Conservation (phyloP, 2,797 vertebrate genomes). For the Pitangus sulphuratus region DNA sequence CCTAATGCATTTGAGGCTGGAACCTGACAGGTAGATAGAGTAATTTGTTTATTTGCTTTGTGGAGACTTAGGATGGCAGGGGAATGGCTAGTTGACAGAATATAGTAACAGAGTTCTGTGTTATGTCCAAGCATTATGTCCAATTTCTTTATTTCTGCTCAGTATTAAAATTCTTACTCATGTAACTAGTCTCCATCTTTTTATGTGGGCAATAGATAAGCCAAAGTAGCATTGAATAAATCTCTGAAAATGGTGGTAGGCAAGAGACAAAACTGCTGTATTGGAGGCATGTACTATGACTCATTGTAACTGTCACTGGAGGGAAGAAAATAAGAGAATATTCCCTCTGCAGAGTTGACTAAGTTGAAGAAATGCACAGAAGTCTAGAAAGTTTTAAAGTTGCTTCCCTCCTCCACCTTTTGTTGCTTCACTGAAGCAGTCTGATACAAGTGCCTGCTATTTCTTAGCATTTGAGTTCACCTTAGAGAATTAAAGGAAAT, state of each 20-base stretch:
- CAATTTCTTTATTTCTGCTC: neutral
- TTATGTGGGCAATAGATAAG: neutral
- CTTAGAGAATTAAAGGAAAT: slow-evolving; percentile 17
- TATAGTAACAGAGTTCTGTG: neutral
- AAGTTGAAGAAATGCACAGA: neutral
- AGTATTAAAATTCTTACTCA: neutral
- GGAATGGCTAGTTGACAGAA: neutral
- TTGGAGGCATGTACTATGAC: neutral
- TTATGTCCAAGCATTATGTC: neutral
- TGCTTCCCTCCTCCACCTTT: neutral
- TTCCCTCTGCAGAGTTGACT: neutral
- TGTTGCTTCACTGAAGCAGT: neutral
- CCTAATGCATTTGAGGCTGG: neutral
- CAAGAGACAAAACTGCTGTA: neutral
- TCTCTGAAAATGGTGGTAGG: neutral
- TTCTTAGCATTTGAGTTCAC: slow-evolving; percentile 1
- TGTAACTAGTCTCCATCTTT: neutral
- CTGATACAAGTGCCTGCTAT: neutral
- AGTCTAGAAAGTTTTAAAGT: neutral
- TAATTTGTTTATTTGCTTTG: neutral
- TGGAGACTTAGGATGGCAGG: neutral
- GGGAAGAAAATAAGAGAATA: neutral
- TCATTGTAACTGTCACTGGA: neutral
- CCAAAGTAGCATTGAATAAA: neutral
- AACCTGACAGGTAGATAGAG: neutral